Evolutionary conservation across 1,140 invertebrate species (phyloP), one percentile per base, ranked within the genome.

Genomic region (Eumaeus atala): DNA sequence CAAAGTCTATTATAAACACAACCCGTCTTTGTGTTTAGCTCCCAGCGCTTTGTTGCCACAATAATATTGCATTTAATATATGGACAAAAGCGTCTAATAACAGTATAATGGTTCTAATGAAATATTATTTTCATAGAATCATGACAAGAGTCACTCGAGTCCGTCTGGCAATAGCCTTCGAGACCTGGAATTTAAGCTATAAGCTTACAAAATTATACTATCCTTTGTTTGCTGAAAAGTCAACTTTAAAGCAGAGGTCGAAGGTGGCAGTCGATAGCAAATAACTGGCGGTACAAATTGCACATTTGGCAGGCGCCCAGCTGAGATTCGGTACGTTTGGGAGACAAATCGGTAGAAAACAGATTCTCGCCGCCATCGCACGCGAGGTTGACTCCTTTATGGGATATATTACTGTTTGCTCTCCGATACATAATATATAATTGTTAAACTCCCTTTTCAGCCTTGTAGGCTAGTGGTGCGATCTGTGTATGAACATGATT

Each of bases 281-380:
- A 51, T 51, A 18, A 18, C 56, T 51, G 11, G 58, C 67, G 58
- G 75, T 64, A 57, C 50, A 66, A 59, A 59, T 69, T 71, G 70
- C 72, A 76, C 74, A 81, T 84, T 85, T 85, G 82, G 80, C 79
- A 74, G 61, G 47, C 62, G 51, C 75, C 82, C 79, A 83, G 74
- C 71, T 55, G 64, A 78, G 77, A 83, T 83, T 82, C 71, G 56
- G 67, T 70, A 66, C 72, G 70, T 78, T 74, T 64, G 61, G 67
- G 72, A 79, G 78, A 85, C 82, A 85, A 83, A 85, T 85, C 79
- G 78, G 62, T 67, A 75, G 77, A 85, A 77, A 82, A 83, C 82
- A 82, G 78, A 82, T 85, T 85, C 72, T 66, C 71, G 66, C 70
- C 63, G 64, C 79, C 66, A 75, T 75, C 72, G 72, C 73, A 72